These are phyloP conservation scores for Lacerta bilineata DNA, from an alignment of 2,797 vertebrate species.

Conservation along the genomic window DNA sequence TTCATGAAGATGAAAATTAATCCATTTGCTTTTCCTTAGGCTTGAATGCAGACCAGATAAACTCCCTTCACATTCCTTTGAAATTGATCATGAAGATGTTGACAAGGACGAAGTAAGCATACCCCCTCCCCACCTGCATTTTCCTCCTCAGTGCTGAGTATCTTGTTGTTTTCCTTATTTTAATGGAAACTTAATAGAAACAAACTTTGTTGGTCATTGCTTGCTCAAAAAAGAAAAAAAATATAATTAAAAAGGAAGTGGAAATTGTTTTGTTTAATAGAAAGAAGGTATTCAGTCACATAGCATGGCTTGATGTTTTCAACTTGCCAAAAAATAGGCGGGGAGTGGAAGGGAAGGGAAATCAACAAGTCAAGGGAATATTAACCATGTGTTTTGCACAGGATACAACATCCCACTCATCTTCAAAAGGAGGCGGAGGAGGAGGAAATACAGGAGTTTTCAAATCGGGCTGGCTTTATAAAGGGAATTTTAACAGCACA, in stretches of 20 bases:
- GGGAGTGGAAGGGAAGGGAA: background rate
- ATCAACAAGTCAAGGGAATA: constrained; percentile 3
- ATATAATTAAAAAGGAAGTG: constrained; percentile 43
- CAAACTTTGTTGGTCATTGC: background rate
- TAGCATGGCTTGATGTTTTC: constrained; percentile 1
- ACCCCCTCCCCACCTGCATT: too few relatives aligned
- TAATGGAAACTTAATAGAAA: constrained; percentile 27
- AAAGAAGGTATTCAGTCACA: constrained; percentile 25
- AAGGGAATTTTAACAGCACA: constrained; percentile 99
- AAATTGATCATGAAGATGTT: constrained; percentile 96
- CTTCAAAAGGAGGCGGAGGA: constrained; percentile 95
- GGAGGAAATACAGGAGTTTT: constrained; percentile 92
- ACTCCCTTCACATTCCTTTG: constrained; percentile 95
- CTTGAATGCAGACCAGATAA: constrained; percentile 92
- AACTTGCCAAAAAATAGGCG: constrained; percentile 27
- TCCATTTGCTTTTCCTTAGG: constrained; percentile 73
- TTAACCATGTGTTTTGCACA: constrained; percentile 74
- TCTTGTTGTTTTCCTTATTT: constrained; percentile 36
- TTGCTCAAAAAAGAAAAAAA: background rate
- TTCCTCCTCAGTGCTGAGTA: background rate
- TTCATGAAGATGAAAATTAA: constrained; percentile 25
- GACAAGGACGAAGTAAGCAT: constrained; percentile 97
- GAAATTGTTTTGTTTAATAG: constrained; percentile 25
- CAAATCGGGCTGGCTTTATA: constrained; percentile 98
- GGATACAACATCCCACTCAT: constrained; percentile 98